Conservation (phyloP, 1,140 invertebrate genomes). For the Riptortus pedestris region DNA sequence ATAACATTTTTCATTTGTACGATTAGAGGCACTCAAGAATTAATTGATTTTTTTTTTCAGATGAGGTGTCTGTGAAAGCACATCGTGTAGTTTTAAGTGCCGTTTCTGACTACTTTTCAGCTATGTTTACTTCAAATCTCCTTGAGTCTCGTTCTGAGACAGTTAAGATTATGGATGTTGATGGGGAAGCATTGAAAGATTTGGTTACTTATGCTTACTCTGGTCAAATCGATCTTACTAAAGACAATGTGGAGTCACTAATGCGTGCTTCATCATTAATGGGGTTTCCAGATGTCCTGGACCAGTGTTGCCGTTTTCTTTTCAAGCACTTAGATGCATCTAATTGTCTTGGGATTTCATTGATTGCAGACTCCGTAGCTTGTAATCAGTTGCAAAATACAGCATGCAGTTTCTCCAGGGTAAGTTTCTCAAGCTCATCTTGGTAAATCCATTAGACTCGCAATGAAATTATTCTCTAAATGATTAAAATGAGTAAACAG, state of each 20-base stretch:
- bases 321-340: slow-evolving; percentile 83
- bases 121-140: slow-evolving; percentile 85
- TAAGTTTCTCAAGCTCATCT: slow-evolving; percentile 18
- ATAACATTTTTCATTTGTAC: no score
- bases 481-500: no score
- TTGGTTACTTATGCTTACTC: slow-evolving; percentile 85
- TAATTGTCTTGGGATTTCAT: slow-evolving; percentile 83
- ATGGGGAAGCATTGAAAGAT: slow-evolving; percentile 69
- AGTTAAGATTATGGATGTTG: slow-evolving; percentile 70
- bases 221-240: slow-evolving; percentile 65
- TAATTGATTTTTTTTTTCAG: slow-evolving; percentile 32
- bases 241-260: slow-evolving; percentile 75
- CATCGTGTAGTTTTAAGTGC: slow-evolving; percentile 72
- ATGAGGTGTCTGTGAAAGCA: slow-evolving; percentile 48
- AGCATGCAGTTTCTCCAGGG: slow-evolving; percentile 61
- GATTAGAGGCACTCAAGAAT: no score
- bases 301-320: slow-evolving; percentile 79
- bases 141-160: slow-evolving; percentile 74
- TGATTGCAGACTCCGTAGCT: slow-evolving; percentile 84
- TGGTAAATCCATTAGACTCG: no score
- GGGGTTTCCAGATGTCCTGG: slow-evolving; percentile 75
- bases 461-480: no score
- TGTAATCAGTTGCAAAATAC: slow-evolving; percentile 65
- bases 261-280: slow-evolving; percentile 77
- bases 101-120: slow-evolving; percentile 87